A percentile compares a stretch with the other conserved stretches of the same genome.
Conservation (phyloP, 2,888 invertebrate genomes). For the Crematogaster levior region DNA sequence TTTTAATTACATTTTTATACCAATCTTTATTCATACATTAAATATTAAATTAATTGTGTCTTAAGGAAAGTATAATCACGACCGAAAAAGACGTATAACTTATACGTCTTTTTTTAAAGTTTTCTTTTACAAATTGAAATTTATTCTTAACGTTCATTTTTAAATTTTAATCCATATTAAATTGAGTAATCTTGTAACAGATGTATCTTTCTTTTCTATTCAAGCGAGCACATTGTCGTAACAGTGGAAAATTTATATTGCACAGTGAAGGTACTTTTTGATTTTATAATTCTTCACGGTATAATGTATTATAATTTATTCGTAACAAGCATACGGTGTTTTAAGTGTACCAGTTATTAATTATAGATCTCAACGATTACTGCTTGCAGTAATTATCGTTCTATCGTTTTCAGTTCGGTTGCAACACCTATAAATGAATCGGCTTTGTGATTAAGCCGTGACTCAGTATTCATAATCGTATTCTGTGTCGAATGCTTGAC, state of each 20-base stretch:
- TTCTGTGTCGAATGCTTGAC: constrained; percentile 48
- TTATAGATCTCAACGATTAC: constrained; percentile 6
- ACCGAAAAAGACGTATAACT: too few species aligned
- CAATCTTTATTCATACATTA: neutral
- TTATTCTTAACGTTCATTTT: neutral
- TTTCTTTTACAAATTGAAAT: neutral
- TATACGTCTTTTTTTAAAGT: neutral
- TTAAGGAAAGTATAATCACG: neutral
- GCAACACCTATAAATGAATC: constrained; percentile 28
- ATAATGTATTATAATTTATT: constrained; percentile 43
- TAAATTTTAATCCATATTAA: neutral
- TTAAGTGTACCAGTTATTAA: constrained; percentile 23
- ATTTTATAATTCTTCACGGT: neutral
- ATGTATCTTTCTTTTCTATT: constrained; percentile 3
- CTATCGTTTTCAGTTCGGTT: constrained; percentile 26
- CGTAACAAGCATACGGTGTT: neutral
- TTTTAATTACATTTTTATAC: neutral
- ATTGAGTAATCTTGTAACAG: neutral
- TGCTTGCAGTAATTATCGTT: constrained; percentile 30
- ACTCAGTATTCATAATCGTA: constrained; percentile 43
- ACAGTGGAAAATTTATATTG: neutral
- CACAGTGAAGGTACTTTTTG: constrained; percentile 15
- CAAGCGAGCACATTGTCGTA: neutral
- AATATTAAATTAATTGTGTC: neutral
- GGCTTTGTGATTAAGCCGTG: constrained; percentile 47